Percentiles rank a stretch among this genome's conserved stretches.
These are phyloP conservation scores for Metopia argyrocephala DNA, from an alignment of 2,888 invertebrate species.

Conservation along the genomic window DNA sequence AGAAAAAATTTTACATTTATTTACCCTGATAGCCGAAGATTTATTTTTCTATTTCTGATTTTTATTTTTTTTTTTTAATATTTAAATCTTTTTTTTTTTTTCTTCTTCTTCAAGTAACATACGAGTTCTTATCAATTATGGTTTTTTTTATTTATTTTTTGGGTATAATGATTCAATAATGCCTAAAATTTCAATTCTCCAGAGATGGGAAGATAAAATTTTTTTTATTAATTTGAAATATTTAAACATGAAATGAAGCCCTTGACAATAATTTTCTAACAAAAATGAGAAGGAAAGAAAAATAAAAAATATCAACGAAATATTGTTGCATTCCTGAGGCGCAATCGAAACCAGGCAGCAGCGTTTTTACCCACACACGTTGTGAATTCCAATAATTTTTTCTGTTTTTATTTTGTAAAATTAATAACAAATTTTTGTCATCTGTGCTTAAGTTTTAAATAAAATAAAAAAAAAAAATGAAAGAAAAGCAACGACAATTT, in stretches of 20 bases:
- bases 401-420: conserved; percentile 10
- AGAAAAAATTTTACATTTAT: no score
- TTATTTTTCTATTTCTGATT: no score
- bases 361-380: conserved; percentile 61
- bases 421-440: conserved; percentile 16
- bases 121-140: no score
- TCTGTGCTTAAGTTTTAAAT: conserved; percentile 6
- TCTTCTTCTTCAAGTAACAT: no score
- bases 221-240: conserved; percentile 4
- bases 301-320: background rate
- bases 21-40: no score
- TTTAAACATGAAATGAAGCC: conserved; percentile 40
- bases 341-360: conserved; percentile 18
- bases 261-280: conserved; percentile 33
- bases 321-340: conserved; percentile 10
- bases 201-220: conserved; percentile 14
- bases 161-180: no score
- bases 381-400: conserved; percentile 59
- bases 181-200: no score
- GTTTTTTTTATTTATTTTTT: no score
- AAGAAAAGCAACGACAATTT: conserved; percentile 57
- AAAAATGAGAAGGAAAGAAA: background rate
- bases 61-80: no score
- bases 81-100: no score
- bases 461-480: conserved; percentile 27